A percentile compares a stretch with the other conserved stretches of the same genome.
These are phyloP conservation scores for Ibidorhyncha struthersii DNA, from an alignment of 2,113 vertebrate genomes.

Conservation along the genomic window DNA sequence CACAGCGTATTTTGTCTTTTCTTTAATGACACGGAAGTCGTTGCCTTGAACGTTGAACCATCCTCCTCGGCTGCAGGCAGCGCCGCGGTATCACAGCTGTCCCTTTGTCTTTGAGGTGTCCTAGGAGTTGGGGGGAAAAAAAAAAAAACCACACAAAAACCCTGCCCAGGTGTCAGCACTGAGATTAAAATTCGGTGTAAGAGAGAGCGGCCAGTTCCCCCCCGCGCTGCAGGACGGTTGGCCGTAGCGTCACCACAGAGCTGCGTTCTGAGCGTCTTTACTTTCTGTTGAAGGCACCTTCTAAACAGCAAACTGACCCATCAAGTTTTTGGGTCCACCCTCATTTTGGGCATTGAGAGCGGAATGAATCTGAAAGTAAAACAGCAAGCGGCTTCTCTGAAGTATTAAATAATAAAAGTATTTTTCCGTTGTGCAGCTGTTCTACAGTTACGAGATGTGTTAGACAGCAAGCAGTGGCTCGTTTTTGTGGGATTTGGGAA, in stretches of 20 bases:
- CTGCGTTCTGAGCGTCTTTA: fast-evolving
- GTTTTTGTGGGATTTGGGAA: not conserved
- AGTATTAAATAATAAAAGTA: not conserved
- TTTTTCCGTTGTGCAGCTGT: not conserved
- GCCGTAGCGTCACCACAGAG: fast-evolving
- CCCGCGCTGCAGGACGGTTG: fast-evolving
- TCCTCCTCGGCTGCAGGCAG: not conserved
- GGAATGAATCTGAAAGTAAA: not conserved
- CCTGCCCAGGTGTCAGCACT: fast-evolving
- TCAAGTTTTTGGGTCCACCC: fast-evolving
- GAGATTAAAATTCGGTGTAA: fast-evolving
- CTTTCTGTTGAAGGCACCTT: fast-evolving
- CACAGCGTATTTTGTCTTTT: fast-evolving
- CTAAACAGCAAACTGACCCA: not conserved
- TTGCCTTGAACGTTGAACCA: not conserved
- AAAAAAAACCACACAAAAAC: too few relatives aligned
- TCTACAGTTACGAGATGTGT: not conserved
- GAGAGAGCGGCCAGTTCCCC: fast-evolving
- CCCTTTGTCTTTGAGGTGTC: fast-evolving
- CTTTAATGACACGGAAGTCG: not conserved
- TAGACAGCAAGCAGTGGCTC: not conserved
- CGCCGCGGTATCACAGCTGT: fast-evolving
- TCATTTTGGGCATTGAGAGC: fast-evolving
- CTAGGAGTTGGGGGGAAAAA: fast-evolving
- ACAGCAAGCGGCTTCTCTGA: fast-evolving